These are phyloP conservation scores for Eupithecia vulgata DNA, from an alignment of 2,888 invertebrate genomes.

Conservation along the genomic window DNA sequence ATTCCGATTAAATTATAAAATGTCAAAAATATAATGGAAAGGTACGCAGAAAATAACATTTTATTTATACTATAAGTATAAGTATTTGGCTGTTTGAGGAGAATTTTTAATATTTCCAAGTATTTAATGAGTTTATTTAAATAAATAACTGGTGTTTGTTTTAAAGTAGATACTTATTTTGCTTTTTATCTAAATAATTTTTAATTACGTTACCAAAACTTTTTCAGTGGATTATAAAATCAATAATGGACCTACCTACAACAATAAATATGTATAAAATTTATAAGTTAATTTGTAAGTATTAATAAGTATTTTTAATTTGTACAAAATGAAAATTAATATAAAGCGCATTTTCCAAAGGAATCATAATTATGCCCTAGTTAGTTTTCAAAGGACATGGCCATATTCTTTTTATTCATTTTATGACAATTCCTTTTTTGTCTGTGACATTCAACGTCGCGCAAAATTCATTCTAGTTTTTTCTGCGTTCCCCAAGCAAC, in stretches of 20 bases:
- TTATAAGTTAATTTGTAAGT: neutral
- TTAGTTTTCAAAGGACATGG: conserved; percentile 35
- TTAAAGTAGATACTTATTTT: neutral
- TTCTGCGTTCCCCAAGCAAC: no score
- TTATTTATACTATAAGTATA: neutral
- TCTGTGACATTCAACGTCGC: no score
- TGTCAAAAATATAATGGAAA: neutral
- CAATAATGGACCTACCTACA: neutral
- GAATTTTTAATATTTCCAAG: neutral
- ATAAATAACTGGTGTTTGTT: neutral
- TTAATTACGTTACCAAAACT: neutral
- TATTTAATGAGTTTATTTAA: neutral
- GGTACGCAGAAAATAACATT: neutral
- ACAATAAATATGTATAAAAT: neutral
- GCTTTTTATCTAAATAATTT: neutral
- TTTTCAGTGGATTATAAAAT: neutral
- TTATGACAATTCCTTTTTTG: conserved; percentile 35
- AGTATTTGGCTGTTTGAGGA: neutral
- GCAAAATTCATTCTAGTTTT: no score
- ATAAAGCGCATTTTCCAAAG: conserved; percentile 65
- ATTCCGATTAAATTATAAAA: neutral
- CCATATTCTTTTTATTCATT: conserved; percentile 39
- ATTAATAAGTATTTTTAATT: conserved; percentile 33
- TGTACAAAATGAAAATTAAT: conserved; percentile 60
- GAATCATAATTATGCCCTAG: conserved; percentile 47